A percentile compares a stretch with the other conserved stretches of the same genome.
phyloP scores from a whole-genome alignment of 2,797 vertebrate species.

The Pristis pectinata region DNA sequence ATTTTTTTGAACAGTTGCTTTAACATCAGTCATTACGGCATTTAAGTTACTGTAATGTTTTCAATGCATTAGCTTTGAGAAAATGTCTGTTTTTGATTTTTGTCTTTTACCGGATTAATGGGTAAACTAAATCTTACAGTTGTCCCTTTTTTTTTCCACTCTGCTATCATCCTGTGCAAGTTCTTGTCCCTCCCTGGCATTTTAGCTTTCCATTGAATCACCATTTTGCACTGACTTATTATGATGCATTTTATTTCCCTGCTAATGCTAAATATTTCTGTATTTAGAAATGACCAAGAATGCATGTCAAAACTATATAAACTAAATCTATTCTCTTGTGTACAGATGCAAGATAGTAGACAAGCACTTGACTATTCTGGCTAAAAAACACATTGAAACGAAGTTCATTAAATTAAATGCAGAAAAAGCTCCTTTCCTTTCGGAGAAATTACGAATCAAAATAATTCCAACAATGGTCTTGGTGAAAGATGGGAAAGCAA shows the following conservation, averaged over 20 bases:
- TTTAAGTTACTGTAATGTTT: background rate
- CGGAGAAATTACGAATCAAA: slow-evolving; percentile 86
- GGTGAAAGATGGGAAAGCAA: slow-evolving; percentile 86
- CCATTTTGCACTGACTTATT: background rate
- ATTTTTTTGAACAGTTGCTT: background rate
- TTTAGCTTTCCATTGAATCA: background rate
- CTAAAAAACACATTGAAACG: slow-evolving; percentile 93
- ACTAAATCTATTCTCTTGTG: slow-evolving; percentile 38
- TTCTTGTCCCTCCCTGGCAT: background rate
- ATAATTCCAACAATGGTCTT: slow-evolving; percentile 85
- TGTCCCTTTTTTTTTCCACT: background rate
- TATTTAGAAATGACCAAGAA: background rate
- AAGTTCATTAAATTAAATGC: slow-evolving; percentile 94
- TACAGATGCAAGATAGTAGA: slow-evolving; percentile 87
- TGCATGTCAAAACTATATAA: background rate
- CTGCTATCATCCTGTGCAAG: background rate
- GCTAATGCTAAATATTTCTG: background rate
- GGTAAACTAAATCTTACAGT: background rate
- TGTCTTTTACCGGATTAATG: background rate
- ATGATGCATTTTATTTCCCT: background rate
- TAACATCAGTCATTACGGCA: background rate
- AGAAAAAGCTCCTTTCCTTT: slow-evolving; percentile 90
- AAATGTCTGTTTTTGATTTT: background rate
- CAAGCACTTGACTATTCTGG: slow-evolving; percentile 77
- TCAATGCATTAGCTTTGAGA: background rate